Percentiles rank a stretch among this genome's conserved stretches.
Evolutionary conservation across 2,113 vertebrate species (phyloP).

Genomic region (Notothenia coriiceps): DNA sequence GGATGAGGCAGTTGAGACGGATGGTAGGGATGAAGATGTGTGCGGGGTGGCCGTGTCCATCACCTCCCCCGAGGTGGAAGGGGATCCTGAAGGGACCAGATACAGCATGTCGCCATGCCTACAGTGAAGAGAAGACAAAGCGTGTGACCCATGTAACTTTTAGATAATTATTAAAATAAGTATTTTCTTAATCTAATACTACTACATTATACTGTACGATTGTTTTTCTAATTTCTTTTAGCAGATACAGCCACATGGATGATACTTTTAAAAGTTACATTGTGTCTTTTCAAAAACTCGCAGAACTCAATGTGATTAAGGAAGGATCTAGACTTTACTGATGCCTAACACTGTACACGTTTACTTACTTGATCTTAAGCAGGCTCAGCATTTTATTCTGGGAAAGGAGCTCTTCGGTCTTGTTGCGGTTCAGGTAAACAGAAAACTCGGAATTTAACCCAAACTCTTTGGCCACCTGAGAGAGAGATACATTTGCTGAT

Average conservation of each 20-base stretch:
- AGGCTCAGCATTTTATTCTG: slow-evolving; percentile 94
- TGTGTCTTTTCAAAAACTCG: background rate
- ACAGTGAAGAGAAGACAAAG: background rate
- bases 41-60: slow-evolving; percentile 91
- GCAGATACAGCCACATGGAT: background rate
- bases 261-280: background rate
- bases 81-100: slow-evolving; percentile 88
- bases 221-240: background rate
- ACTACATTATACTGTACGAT: too few relatives aligned
- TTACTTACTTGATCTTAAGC: slow-evolving; percentile 96
- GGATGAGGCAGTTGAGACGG: slow-evolving; percentile 63
- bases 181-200: too few relatives aligned
- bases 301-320: background rate
- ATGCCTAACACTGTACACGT: background rate
- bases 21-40: slow-evolving; percentile 75
- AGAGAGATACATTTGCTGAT: slow-evolving; percentile 8
- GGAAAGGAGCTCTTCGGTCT: slow-evolving; percentile 92
- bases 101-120: slow-evolving; percentile 98
- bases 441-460: slow-evolving; percentile 96
- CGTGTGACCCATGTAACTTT: too few relatives aligned
- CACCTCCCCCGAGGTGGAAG: slow-evolving; percentile 89
- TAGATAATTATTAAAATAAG: too few relatives aligned
- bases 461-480: slow-evolving; percentile 96
- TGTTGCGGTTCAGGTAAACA: slow-evolving; percentile 95
- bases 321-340: background rate